phyloP scores from a whole-genome alignment of 2,888 invertebrate genomes.

The Pseudolycoriella hygida region DNA sequence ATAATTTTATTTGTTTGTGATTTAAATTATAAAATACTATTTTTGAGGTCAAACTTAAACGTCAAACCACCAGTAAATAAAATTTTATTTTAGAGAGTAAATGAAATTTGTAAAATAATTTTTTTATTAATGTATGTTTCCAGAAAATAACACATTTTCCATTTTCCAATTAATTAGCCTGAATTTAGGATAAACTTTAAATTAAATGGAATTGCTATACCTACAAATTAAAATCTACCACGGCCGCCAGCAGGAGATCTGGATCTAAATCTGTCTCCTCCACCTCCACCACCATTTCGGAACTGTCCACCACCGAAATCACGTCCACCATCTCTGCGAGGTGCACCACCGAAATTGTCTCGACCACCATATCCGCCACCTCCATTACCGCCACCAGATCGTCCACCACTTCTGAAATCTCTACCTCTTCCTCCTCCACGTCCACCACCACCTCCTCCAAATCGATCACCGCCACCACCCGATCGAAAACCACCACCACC shows the following conservation, averaged over 20 bases:
- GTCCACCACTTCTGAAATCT: background rate
- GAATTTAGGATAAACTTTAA: too few species aligned
- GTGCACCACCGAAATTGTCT: background rate
- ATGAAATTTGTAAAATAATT: too few species aligned
- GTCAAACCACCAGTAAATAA: too few species aligned
- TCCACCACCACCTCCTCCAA: slow-evolving; percentile 2
- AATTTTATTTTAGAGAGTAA: too few species aligned
- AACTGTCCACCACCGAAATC: background rate
- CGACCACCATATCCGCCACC: background rate
- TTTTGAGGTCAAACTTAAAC: too few species aligned
- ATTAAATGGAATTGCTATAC: too few species aligned
- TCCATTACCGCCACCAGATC: background rate
- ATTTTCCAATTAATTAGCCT: too few species aligned
- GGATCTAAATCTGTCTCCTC: background rate
- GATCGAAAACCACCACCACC: slow-evolving; percentile 4
- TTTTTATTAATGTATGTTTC: too few species aligned
- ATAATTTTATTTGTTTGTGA: too few species aligned
- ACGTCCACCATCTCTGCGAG: background rate
- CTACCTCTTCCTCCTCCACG: slow-evolving; percentile 32
- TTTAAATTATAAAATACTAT: too few species aligned
- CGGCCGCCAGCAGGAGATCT: slow-evolving; percentile 1
- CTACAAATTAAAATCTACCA: background rate
- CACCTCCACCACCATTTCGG: background rate
- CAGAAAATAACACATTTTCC: too few species aligned
- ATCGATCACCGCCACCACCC: background rate